Evolutionary conservation across 2,797 vertebrate species (phyloP), one percentile per base, ranked within the genome.

Genomic region (Sebastes itinus): DNA sequence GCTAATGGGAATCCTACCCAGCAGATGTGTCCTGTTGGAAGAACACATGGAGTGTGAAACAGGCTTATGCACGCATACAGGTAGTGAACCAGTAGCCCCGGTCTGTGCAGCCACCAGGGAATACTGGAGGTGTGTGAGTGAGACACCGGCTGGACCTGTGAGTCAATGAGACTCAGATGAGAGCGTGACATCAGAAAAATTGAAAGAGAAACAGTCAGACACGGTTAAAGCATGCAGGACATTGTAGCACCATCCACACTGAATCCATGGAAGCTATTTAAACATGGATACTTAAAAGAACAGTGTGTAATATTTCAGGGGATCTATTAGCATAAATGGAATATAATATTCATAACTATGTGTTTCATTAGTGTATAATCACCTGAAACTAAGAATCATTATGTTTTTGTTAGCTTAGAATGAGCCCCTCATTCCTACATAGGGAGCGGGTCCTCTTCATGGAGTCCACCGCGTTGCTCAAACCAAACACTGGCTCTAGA

Each of bases 11-110:
- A 87, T 90, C 67, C 58, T 75, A 30, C 27, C 87, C 65, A 77
- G 73, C 92, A 94, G 92, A 94, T 93, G 93, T 87, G 91, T n/a
- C 89, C 87, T 82, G 71, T 64, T 86, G 83, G 72, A 91, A 30
- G 78, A 90, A 81, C 88, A 85, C 82, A 80, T 83, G 83, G 78
- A 78, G 87, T 86, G 86, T 83, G 72, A 93, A 91, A 91, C 88
- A 83, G 75, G 82, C 84, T 86, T 82, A 88, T 75, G 79, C 75
- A 74, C 54, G 72, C 75, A 70, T 46, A 77, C 81, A 84, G 88
- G 87, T 85, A 87, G 64, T 33, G 69, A 78, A 77, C 82, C 38
- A 69, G 80, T 58, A 64, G 70, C 46, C 58, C 22, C 2, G 12
- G 81, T 27, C 42, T 69, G 68, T 61, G 68, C 65, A 66, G 58